Evolutionary conservation across 2,888 invertebrate genomes (phyloP).

Genomic region (Callimorpha dominula): DNA sequence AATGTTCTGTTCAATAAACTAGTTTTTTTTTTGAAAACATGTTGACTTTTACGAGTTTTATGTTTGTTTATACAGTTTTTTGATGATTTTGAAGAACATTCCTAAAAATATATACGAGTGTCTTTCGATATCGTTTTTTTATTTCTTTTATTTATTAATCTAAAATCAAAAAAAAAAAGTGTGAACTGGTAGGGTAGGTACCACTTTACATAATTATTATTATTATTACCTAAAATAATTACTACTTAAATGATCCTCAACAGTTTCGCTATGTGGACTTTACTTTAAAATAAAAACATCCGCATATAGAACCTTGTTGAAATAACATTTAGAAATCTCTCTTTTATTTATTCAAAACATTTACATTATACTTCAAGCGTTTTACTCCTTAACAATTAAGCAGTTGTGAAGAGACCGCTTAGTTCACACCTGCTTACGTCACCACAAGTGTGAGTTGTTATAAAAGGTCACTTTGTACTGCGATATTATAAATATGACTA

Average conservation of each 20-base stretch:
- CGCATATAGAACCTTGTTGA: neutral
- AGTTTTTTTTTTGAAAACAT: constrained; percentile 38
- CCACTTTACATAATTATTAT: too few relatives aligned
- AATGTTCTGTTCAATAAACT: constrained; percentile 40
- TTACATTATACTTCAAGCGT: neutral
- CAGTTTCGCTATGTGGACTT: too few relatives aligned
- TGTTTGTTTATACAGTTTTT: neutral
- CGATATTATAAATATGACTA: neutral
- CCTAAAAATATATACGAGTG: neutral
- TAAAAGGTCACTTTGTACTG: neutral
- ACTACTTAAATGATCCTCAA: too few relatives aligned
- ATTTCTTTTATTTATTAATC: too few relatives aligned
- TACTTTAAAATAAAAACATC: neutral
- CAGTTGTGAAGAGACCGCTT: neutral
- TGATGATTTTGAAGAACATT: neutral
- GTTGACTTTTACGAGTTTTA: neutral
- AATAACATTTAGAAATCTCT: neutral
- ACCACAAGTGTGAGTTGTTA: neutral
- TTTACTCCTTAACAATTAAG: neutral
- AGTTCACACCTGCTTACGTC: neutral
- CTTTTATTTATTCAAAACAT: neutral
- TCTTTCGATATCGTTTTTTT: too few relatives aligned
- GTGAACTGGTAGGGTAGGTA: too few relatives aligned
- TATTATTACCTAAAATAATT: too few relatives aligned
- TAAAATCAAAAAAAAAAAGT: too few relatives aligned